These are phyloP conservation scores for Cossypha caffra DNA, from an alignment of 2,797 vertebrate genomes.

Conservation along the genomic window DNA sequence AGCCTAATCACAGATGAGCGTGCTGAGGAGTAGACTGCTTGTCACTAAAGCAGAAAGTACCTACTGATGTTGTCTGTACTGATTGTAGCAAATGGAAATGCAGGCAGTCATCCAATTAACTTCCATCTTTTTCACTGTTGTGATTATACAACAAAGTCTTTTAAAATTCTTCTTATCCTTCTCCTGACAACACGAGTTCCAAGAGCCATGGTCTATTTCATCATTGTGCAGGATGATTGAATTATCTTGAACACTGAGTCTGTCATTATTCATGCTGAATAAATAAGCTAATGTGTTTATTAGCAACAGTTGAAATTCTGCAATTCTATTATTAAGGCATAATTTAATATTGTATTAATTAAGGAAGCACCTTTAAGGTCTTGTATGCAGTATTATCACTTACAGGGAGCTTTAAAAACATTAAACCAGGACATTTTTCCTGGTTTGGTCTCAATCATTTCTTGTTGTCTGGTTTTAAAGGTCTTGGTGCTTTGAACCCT, in stretches of 20 bases:
- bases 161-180: neutral
- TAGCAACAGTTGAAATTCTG: neutral
- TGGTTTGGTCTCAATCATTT: neutral
- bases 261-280: constrained; percentile 2
- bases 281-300: constrained; percentile 50
- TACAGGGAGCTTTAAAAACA: neutral
- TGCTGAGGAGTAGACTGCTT: neutral
- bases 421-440: neutral
- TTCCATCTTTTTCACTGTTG: neutral
- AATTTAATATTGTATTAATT: constrained; percentile 44
- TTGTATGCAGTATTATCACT: neutral
- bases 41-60: neutral
- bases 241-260: neutral
- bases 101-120: neutral
- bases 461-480: neutral
- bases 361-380: neutral
- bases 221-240: neutral
- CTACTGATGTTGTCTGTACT: neutral
- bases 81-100: neutral
- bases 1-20: neutral
- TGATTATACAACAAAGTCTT: neutral
- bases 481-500: neutral
- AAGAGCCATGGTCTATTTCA: neutral
- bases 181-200: neutral
- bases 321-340: neutral